Conservation (phyloP, 2,888 invertebrate species). For the Lymantria monacha region DNA sequence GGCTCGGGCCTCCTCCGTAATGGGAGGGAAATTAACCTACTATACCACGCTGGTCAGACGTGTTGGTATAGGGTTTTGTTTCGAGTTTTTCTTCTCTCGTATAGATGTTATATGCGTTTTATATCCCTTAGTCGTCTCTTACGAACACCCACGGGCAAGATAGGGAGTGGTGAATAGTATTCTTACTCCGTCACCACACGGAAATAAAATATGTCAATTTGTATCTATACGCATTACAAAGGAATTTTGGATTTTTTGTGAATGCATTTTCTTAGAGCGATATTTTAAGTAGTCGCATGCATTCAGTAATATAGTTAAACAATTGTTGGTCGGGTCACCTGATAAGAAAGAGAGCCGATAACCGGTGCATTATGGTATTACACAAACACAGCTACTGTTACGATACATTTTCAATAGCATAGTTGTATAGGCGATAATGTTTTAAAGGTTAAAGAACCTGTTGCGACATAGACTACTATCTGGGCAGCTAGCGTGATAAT, state of each 20-base stretch:
- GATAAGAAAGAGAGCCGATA: conserved; percentile 66
- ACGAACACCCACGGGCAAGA: no score
- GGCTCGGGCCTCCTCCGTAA: no score
- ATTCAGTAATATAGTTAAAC: conserved; percentile 42
- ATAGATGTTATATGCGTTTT: no score
- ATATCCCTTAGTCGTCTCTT: no score
- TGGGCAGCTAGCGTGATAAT: no score
- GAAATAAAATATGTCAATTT: no score
- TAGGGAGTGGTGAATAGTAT: no score
- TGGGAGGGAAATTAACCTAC: no score
- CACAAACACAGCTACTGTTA: conserved; percentile 47
- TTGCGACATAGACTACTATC: conserved; percentile 1
- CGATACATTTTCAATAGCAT: conserved; percentile 47
- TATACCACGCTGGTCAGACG: no score
- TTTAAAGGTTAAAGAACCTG: conserved; percentile 49
- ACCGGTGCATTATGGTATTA: conserved; percentile 61
- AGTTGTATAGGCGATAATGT: conserved; percentile 56
- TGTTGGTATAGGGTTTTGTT: no score
- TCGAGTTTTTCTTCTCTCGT: no score
- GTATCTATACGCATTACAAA: background rate
- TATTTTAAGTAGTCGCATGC: conserved; percentile 36
- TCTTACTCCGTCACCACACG: no score
- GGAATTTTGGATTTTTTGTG: conserved; percentile 17
- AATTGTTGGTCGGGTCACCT: conserved; percentile 63
- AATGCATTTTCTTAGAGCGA: conserved; percentile 39